These are phyloP conservation scores for Sipha maydis DNA, from an alignment of 2,888 invertebrate genomes.

Conservation along the genomic window DNA sequence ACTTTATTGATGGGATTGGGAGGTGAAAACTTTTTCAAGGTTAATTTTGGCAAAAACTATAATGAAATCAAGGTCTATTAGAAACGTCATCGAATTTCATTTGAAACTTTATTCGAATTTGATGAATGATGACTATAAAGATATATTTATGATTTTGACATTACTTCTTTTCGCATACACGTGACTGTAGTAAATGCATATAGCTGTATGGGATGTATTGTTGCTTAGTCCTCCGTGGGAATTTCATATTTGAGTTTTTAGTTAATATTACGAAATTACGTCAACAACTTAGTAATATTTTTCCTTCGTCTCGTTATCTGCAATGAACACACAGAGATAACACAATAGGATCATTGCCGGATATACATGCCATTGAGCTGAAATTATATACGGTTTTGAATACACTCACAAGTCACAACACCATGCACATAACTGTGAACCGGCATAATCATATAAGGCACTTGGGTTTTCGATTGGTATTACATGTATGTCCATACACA, in stretches of 20 bases:
- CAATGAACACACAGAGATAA: not conserved
- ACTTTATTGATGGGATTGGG: not conserved
- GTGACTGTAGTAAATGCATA: not conserved
- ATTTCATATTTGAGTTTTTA: slow-evolving; percentile 43
- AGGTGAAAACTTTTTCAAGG: slow-evolving; percentile 48
- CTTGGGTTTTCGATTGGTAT: slow-evolving; percentile 36
- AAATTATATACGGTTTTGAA: not conserved
- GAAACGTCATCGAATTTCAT: not conserved
- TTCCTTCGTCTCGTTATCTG: slow-evolving; percentile 20
- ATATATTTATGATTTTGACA: slow-evolving; percentile 26
- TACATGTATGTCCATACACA: not conserved
- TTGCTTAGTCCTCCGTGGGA: slow-evolving; percentile 25
- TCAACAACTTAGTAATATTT: slow-evolving; percentile 5
- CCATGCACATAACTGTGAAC: not conserved
- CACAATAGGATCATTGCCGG: slow-evolving; percentile 27
- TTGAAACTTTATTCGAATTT: not conserved
- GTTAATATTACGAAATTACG: slow-evolving; percentile 35
- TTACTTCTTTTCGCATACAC: not conserved
- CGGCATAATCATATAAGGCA: not conserved
- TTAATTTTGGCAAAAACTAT: slow-evolving; percentile 1
- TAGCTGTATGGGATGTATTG: not conserved
- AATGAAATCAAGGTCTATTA: slow-evolving; percentile 12
- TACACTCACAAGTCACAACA: not conserved
- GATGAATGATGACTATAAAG: not conserved
- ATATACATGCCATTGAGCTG: slow-evolving; percentile 47